Conservation (phyloP, 1,140 invertebrate species). For the Delia radicum region DNA sequence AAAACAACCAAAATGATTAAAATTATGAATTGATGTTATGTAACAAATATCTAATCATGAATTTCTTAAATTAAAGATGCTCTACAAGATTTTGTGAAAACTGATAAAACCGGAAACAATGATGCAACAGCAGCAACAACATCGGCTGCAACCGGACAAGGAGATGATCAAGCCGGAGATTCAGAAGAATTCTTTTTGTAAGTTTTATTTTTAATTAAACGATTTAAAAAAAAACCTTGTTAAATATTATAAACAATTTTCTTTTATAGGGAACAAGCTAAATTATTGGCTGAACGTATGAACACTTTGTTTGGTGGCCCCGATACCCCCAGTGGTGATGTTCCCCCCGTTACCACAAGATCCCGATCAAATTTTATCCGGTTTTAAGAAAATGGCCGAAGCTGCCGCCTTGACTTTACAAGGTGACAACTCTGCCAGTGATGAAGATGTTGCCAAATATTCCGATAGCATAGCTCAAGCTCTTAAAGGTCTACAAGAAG, state of each 20-base stretch:
- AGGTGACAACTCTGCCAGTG: conserved; percentile 44
- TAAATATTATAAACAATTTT: neutral
- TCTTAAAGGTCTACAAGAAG: conserved; percentile 54
- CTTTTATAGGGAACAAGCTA: conserved; percentile 48
- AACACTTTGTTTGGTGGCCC: conserved; percentile 49
- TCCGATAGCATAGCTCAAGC: conserved; percentile 55
- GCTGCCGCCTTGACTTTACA: conserved; percentile 49
- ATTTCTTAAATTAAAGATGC: conserved; percentile 55
- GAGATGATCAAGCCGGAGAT: conserved; percentile 31
- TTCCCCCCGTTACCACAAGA: conserved; percentile 46
- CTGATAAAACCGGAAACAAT: conserved; percentile 32
- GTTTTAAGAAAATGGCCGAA: conserved; percentile 55
- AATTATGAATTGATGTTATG: conserved; percentile 25
- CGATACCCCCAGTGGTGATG: conserved; percentile 44
- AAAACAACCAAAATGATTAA: neutral
- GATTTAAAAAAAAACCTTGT: neutral
- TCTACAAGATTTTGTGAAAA: conserved; percentile 59
- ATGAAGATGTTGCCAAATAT: conserved; percentile 52
- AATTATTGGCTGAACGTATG: conserved; percentile 52
- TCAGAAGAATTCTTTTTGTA: conserved; percentile 49
- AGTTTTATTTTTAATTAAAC: too few relatives aligned
- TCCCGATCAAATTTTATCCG: conserved; percentile 50
- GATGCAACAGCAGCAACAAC: conserved; percentile 28
- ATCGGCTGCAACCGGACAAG: conserved; percentile 25
- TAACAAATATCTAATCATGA: conserved; percentile 23